phyloP scores from a whole-genome alignment of 2,797 vertebrate species.

The Vultur gryphus region DNA sequence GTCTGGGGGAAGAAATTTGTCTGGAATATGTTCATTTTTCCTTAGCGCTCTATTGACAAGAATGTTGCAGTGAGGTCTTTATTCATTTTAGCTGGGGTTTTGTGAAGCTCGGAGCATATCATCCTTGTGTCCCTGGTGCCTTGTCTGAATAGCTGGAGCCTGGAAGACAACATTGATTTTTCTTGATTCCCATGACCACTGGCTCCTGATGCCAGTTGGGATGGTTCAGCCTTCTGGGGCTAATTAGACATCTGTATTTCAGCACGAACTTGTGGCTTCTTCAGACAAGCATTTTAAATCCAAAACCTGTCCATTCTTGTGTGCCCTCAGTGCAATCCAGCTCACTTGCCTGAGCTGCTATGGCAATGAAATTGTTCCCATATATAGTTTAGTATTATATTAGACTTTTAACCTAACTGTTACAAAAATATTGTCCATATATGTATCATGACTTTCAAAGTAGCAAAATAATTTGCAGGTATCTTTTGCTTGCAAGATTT shows the following conservation, averaged over 20 bases:
- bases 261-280: not conserved
- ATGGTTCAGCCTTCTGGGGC: not conserved
- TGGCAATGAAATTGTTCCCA: not conserved
- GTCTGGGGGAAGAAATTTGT: not conserved
- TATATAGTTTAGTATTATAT: not conserved
- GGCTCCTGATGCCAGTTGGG: not conserved
- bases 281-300: not conserved
- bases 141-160: not conserved
- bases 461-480: not conserved
- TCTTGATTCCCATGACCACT: rapidly evolving
- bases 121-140: not conserved
- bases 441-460: not conserved
- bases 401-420: not conserved
- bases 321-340: not conserved
- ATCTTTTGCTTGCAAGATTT: not conserved
- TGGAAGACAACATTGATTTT: not conserved
- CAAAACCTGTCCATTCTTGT: not conserved
- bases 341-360: not conserved
- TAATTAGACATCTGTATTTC: not conserved
- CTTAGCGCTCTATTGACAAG: not conserved
- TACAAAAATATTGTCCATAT: not conserved
- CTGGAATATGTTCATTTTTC: not conserved
- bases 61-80: not conserved
- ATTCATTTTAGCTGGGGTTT: not conserved
- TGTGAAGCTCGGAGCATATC: rapidly evolving